A percentile compares a stretch with the other conserved stretches of the same genome.
Conservation (phyloP, 2,888 invertebrate genomes). For the Elmis aenea region DNA sequence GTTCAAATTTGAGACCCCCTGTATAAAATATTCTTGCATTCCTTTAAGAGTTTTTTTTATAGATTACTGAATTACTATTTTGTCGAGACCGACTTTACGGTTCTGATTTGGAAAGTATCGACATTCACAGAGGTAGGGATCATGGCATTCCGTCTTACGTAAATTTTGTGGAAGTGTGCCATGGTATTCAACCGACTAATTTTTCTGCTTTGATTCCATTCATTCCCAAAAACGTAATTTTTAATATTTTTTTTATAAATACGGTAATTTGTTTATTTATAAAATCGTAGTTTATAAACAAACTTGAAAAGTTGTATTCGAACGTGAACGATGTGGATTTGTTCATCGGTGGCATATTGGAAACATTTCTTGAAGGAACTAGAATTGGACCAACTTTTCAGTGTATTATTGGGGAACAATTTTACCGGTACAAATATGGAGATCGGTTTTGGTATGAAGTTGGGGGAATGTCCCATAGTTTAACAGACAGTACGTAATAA, state of each 20-base stretch:
- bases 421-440: conserved; percentile 57
- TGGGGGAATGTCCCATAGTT: conserved; percentile 45
- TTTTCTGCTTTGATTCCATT: background rate
- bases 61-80: conserved; percentile 1
- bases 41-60: background rate
- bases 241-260: background rate
- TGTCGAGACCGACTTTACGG: background rate
- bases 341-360: conserved; percentile 68
- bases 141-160: conserved; percentile 13
- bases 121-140: conserved; percentile 5
- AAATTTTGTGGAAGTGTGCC: conserved; percentile 11
- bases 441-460: conserved; percentile 76
- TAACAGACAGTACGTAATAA: conserved; percentile 43
- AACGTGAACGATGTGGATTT: conserved; percentile 70
- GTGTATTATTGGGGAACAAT: conserved; percentile 70
- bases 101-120: background rate
- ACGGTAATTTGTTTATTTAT: background rate
- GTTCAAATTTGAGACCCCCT: no score
- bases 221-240: conserved; percentile 1
- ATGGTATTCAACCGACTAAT: background rate
- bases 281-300: background rate
- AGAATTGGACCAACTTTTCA: conserved; percentile 67
- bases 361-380: conserved; percentile 56
- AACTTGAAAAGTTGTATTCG: no score
- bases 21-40: no score